Evolutionary conservation across 2,113 vertebrate genomes (phyloP).

Genomic region (Noturus placidus): DNA sequence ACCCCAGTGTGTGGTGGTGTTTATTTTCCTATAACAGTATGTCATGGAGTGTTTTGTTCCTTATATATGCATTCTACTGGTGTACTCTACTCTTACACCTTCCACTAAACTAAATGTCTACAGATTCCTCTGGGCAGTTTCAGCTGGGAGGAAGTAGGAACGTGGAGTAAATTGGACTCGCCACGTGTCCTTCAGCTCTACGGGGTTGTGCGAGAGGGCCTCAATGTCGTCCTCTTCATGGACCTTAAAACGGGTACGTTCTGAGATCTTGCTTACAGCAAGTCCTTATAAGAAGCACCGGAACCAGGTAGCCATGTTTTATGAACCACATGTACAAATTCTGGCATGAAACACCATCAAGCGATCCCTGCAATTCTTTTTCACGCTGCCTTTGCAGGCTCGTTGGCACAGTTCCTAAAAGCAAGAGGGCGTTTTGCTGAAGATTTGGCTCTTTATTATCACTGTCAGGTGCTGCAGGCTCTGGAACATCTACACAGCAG

Average conservation of each 20-base stretch:
- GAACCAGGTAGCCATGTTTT: not conserved
- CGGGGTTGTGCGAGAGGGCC: constrained; percentile 86
- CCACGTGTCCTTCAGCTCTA: constrained; percentile 87
- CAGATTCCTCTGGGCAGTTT: constrained; percentile 86
- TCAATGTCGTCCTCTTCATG: constrained; percentile 90
- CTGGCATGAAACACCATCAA: not conserved
- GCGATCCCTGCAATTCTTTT: not conserved
- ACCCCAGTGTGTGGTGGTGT: not conserved
- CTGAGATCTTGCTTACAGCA: not conserved
- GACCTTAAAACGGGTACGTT: constrained; percentile 86
- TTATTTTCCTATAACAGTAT: not conserved
- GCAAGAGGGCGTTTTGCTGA: constrained; percentile 81
- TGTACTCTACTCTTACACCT: not conserved
- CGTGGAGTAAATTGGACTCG: constrained; percentile 79
- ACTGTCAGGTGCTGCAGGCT: constrained; percentile 84
- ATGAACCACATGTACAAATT: not conserved
- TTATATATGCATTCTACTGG: not conserved
- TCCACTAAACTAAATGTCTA: not conserved
- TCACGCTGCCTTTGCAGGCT: constrained; percentile 66
- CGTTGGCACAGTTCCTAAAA: constrained; percentile 84
- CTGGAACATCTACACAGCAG: constrained; percentile 87
- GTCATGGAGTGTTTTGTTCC: not conserved
- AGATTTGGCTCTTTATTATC: constrained; percentile 87
- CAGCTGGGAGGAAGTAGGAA: constrained; percentile 83
- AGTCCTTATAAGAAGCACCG: not conserved